These are phyloP conservation scores for Perodicticus potto DNA, from an alignment of 2,797 vertebrate species.

Conservation along the genomic window DNA sequence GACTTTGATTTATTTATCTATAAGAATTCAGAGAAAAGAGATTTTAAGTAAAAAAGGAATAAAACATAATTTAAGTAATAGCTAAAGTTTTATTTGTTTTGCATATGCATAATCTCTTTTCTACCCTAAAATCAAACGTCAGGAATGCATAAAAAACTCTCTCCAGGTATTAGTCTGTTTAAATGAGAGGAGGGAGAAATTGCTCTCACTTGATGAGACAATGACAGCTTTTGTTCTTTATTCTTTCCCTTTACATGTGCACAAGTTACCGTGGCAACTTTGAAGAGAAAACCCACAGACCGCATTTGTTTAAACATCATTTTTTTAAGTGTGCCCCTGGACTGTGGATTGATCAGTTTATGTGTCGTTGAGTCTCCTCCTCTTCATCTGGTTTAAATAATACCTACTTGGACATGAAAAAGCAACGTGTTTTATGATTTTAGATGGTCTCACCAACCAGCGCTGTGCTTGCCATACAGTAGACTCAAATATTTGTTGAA, in stretches of 20 bases:
- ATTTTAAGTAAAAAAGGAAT: constrained; percentile 64
- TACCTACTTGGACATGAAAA: neutral
- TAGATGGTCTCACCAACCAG: constrained; percentile 16
- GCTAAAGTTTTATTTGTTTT: constrained; percentile 60
- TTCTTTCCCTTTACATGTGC: constrained; percentile 77
- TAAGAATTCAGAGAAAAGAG: constrained; percentile 32
- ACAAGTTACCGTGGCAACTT: constrained; percentile 85
- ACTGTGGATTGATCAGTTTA: constrained; percentile 59
- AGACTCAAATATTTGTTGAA: constrained; percentile 36
- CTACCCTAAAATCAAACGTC: constrained; percentile 64
- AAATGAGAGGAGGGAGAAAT: constrained; percentile 73
- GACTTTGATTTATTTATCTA: constrained; percentile 43
- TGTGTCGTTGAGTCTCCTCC: constrained; percentile 46
- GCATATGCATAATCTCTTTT: constrained; percentile 59
- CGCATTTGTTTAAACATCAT: constrained; percentile 80
- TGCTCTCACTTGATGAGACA: constrained; percentile 83
- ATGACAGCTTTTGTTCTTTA: constrained; percentile 86
- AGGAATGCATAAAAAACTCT: constrained; percentile 70
- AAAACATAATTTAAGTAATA: constrained; percentile 60
- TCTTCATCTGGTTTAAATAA: constrained; percentile 63
- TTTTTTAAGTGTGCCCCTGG: constrained; percentile 66
- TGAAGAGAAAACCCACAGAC: constrained; percentile 83
- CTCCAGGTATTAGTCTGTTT: constrained; percentile 81
- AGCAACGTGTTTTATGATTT: constrained; percentile 47
- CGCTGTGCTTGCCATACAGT: neutral